phyloP scores from a whole-genome alignment of 2,113 vertebrate genomes.

The Lonchura striata region DNA sequence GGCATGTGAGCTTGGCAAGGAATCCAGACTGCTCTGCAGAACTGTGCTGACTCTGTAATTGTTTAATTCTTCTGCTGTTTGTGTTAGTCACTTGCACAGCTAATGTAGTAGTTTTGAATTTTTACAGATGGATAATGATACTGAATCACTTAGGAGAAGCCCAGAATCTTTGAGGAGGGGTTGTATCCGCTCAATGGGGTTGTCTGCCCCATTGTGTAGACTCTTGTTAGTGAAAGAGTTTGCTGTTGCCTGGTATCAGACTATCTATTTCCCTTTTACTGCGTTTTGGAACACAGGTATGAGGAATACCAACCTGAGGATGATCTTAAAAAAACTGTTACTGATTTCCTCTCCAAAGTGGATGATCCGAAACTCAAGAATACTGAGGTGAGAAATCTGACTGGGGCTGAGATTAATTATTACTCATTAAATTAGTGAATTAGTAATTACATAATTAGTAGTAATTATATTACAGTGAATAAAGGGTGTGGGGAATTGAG shows the following conservation, averaged over 20 bases:
- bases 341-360: conserved; percentile 92
- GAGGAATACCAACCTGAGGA: conserved; percentile 91
- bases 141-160: neutral
- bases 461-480: neutral
- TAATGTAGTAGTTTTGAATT: neutral
- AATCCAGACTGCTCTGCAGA: neutral
- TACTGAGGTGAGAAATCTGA: conserved; percentile 84
- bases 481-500: neutral
- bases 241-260: neutral
- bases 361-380: conserved; percentile 94
- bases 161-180: neutral
- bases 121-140: neutral
- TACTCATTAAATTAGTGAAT: neutral
- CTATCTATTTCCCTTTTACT: neutral
- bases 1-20: neutral
- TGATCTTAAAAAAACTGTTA: conserved; percentile 88
- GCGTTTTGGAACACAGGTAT: conserved; percentile 74
- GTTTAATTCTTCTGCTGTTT: neutral
- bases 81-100: neutral
- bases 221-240: neutral
- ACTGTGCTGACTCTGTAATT: neutral
- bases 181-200: neutral
- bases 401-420: neutral
- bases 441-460: neutral
- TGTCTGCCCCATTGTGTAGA: neutral